A percentile compares a stretch with the other conserved stretches of the same genome.
Conservation (phyloP, 2,113 vertebrate species). For the Tachuris rubrigastra region DNA sequence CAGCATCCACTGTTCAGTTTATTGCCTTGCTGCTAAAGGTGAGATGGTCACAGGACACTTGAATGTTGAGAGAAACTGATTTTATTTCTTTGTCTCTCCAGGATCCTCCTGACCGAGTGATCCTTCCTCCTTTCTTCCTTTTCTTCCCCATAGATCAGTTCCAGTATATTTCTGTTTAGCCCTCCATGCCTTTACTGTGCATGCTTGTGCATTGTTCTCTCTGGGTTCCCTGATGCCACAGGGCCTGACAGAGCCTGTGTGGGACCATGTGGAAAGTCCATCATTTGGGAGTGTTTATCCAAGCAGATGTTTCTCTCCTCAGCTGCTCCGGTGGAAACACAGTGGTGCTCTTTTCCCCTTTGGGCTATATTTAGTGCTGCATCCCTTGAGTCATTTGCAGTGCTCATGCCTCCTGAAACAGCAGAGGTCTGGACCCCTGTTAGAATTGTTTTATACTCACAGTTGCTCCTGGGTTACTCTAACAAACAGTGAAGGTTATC, state of each 20-base stretch:
- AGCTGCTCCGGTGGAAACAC: not conserved
- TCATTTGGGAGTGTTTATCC: not conserved
- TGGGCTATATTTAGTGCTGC: not conserved
- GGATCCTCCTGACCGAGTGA: not conserved
- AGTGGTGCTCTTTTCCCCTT: not conserved
- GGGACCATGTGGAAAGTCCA: not conserved
- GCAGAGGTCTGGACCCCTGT: not conserved
- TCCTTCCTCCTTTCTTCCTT: not conserved
- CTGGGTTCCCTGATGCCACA: not conserved
- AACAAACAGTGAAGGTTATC: not conserved
- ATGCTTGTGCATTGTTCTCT: not conserved
- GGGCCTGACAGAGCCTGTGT: rapidly evolving
- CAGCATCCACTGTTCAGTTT: not conserved
- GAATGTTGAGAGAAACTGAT: not conserved
- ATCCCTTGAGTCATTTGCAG: not conserved
- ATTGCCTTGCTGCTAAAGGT: not conserved
- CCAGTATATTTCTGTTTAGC: not conserved
- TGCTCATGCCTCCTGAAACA: not conserved
- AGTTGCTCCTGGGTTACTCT: rapidly evolving
- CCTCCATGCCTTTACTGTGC: not conserved
- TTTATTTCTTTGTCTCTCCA: not conserved
- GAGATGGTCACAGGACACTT: not conserved
- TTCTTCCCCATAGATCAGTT: not conserved
- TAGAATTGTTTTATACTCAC: not conserved
- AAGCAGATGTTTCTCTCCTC: not conserved